Conservation (phyloP, 2,113 vertebrate genomes). For the Microtus oregoni region DNA sequence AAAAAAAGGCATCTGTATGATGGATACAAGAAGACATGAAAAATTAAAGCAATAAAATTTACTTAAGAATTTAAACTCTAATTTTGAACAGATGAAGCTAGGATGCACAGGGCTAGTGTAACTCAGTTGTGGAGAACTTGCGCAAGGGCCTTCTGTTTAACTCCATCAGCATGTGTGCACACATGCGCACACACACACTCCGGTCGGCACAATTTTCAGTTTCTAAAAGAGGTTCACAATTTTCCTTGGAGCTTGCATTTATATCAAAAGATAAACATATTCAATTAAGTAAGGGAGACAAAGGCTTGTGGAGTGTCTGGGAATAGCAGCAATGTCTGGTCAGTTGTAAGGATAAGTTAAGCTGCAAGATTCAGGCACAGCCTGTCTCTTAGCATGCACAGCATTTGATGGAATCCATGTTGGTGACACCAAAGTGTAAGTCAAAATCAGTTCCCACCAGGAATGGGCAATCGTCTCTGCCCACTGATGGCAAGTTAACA, state of each 20-base stretch:
- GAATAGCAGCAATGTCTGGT: not conserved
- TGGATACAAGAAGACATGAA: not conserved
- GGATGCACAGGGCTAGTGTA: not conserved
- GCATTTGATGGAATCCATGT: not conserved
- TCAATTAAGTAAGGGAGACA: not conserved
- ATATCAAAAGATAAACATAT: constrained; percentile 21
- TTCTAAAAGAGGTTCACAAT: constrained; percentile 1
- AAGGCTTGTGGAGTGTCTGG: not conserved
- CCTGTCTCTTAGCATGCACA: not conserved
- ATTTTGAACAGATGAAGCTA: not conserved
- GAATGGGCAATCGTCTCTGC: not conserved
- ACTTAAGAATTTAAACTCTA: not conserved
- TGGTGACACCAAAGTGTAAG: not conserved
- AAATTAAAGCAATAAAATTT: not conserved
- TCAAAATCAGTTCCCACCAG: not conserved
- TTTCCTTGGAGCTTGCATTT: not conserved
- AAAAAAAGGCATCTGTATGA: not conserved
- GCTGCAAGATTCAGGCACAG: not conserved
- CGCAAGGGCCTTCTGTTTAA: not conserved
- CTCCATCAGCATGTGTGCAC: not conserved
- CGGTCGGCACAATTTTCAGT: constrained; percentile 10
- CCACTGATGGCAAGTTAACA: not conserved
- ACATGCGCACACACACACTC: not conserved
- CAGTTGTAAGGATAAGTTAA: not conserved
- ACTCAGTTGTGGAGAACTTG: not conserved